Conservation (phyloP, 2,888 invertebrate species). For the Luffia ferchaultella region DNA sequence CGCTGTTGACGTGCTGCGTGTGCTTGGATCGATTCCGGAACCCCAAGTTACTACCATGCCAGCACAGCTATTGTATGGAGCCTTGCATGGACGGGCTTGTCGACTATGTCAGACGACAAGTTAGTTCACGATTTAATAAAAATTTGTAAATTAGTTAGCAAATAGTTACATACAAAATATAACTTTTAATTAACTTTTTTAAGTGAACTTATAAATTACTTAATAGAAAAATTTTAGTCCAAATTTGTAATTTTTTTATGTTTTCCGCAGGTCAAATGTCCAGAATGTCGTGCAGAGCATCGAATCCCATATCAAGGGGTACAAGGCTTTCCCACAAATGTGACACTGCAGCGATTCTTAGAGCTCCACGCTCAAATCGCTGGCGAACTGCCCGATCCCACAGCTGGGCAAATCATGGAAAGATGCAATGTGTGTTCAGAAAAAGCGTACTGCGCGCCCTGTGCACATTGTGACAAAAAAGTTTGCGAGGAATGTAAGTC, state of each 20-base stretch:
- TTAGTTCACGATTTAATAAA: conserved; percentile 28
- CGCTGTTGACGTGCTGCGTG: conserved; percentile 97
- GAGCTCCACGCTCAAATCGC: conserved; percentile 94
- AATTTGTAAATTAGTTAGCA: background rate
- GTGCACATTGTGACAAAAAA: conserved; percentile 97
- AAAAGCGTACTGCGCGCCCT: conserved; percentile 86
- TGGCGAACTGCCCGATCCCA: conserved; percentile 90
- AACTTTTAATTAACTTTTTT: background rate
- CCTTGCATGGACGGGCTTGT: conserved; percentile 98
- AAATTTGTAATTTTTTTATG: background rate
- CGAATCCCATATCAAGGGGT: conserved; percentile 95
- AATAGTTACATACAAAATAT: background rate
- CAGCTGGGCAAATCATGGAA: conserved; percentile 92
- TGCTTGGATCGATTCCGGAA: conserved; percentile 97
- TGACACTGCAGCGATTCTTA: conserved; percentile 92
- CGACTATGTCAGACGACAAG: conserved; percentile 93
- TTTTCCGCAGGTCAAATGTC: conserved; percentile 85
- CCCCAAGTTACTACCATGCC: conserved; percentile 98
- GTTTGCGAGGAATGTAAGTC: conserved; percentile 96
- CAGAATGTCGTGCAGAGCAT: conserved; percentile 97
- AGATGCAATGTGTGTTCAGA: conserved; percentile 93
- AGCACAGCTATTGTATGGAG: conserved; percentile 99
- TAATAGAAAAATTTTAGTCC: background rate
- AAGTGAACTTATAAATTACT: background rate
- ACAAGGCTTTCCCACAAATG: conserved; percentile 94